Conservation (phyloP, 2,113 vertebrate species). For the Coptodon bakossiorum region DNA sequence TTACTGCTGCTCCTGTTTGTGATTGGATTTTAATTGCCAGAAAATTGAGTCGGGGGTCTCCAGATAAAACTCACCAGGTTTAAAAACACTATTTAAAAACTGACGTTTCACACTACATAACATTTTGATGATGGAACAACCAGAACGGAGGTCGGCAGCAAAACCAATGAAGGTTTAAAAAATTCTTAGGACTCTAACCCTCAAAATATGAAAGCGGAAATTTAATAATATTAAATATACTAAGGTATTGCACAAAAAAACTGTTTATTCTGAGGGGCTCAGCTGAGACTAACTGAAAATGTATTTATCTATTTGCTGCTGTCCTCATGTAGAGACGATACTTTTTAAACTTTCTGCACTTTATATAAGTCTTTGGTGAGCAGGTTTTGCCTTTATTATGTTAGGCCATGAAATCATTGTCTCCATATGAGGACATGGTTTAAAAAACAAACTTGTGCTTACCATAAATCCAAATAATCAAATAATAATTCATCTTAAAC, state of each 20-base stretch:
- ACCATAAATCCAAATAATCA: background rate
- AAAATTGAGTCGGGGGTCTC: background rate
- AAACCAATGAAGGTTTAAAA: rapidly evolving
- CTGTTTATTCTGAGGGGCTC: background rate
- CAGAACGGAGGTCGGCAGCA: background rate
- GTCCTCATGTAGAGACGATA: background rate
- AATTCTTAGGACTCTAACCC: background rate
- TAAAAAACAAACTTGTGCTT: background rate
- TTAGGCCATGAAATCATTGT: rapidly evolving
- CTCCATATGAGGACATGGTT: background rate
- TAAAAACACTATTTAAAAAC: background rate
- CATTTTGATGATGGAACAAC: background rate
- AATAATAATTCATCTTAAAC: background rate
- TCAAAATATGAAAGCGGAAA: too few relatives aligned
- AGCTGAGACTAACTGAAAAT: background rate
- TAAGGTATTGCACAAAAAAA: too few relatives aligned
- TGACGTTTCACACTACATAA: background rate
- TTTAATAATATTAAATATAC: too few relatives aligned
- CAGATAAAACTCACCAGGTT: background rate
- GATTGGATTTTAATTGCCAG: rapidly evolving
- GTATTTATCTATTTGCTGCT: background rate
- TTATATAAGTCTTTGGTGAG: background rate
- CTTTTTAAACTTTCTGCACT: background rate
- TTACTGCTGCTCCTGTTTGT: rapidly evolving
- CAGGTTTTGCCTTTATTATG: background rate